Percentiles rank a stretch among this genome's conserved stretches.
phyloP scores from a whole-genome alignment of 2,797 vertebrate genomes.

The Chaetophractus vellerosus region DNA sequence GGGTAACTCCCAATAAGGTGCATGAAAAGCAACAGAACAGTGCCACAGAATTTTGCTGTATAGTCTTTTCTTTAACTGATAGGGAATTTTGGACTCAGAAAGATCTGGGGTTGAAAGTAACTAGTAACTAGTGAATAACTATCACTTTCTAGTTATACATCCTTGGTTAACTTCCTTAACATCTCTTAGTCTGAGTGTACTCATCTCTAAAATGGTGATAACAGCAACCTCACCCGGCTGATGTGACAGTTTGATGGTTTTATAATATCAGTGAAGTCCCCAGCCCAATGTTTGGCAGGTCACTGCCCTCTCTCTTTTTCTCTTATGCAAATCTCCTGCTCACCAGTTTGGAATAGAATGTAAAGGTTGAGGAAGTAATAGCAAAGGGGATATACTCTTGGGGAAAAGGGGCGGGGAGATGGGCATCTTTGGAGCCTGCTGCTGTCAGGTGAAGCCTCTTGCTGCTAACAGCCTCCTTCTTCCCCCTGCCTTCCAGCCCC shows the following conservation, averaged over 20 bases:
- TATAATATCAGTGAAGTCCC: background rate
- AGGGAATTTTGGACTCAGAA: background rate
- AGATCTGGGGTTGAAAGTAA: background rate
- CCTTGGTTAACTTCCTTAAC: background rate
- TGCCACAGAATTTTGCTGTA: background rate
- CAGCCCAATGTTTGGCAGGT: background rate
- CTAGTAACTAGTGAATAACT: background rate
- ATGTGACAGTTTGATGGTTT: background rate
- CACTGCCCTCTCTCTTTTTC: background rate
- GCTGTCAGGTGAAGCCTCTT: background rate
- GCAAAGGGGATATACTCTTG: background rate
- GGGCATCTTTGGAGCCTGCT: background rate
- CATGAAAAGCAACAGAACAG: background rate
- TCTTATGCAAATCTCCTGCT: background rate
- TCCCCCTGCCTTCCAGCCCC: conserved; percentile 91
- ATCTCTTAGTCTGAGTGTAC: background rate
- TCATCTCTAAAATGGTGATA: background rate
- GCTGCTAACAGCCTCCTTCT: conserved; percentile 17
- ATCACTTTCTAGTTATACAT: background rate
- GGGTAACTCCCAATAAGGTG: conserved; percentile 2
- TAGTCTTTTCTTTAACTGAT: background rate
- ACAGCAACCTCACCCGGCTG: background rate
- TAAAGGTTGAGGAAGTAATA: background rate
- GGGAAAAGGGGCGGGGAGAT: background rate
- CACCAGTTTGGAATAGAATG: background rate